Evolutionary conservation across 2,113 vertebrate genomes (phyloP).

Genomic region (Chroicocephalus ridibundus): DNA sequence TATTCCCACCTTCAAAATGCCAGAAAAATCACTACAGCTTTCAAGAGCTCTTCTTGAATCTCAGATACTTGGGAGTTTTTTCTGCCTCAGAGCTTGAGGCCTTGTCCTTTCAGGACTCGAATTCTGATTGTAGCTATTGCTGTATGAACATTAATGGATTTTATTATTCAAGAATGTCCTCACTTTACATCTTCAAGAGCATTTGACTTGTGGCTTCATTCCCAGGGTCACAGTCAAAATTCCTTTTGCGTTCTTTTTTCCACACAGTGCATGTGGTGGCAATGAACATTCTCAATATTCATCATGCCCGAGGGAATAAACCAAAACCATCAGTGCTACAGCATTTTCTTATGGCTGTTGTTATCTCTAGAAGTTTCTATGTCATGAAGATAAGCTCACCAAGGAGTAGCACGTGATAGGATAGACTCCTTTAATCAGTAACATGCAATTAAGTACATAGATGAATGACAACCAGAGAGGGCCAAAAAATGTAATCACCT

Average conservation of each 20-base stretch:
- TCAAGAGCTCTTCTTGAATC: neutral
- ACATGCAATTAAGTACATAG: neutral
- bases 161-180: neutral
- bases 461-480: neutral
- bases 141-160: neutral
- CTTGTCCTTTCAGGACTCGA: neutral
- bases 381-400: neutral
- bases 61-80: neutral
- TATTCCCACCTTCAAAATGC: neutral
- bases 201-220: neutral
- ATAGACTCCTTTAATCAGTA: neutral
- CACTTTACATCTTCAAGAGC: neutral
- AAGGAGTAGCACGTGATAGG: neutral
- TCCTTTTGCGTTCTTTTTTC: neutral
- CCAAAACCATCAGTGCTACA: neutral
- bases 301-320: neutral
- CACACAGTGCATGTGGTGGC: neutral
- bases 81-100: neutral
- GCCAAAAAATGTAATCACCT: neutral
- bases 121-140: neutral
- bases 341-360: neutral
- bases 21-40: neutral
- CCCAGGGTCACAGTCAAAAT: neutral
- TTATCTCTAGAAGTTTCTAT: neutral
- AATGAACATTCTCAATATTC: neutral